These are phyloP conservation scores for Acestrorhynchus altus DNA, from an alignment of 2,797 vertebrate genomes.

Conservation along the genomic window DNA sequence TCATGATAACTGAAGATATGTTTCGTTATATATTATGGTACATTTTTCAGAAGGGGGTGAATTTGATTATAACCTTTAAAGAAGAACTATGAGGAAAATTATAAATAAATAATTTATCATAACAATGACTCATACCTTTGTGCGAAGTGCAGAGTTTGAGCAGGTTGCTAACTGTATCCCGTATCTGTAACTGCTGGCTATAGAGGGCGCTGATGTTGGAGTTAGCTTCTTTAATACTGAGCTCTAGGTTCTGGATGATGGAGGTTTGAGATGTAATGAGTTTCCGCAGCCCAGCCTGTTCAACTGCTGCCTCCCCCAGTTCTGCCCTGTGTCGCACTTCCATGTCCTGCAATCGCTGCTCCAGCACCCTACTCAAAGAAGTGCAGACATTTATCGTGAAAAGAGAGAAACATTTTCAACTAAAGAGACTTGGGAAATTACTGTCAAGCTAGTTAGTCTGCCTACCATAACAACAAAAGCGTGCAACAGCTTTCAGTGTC, in stretches of 20 bases:
- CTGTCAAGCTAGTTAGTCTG: too few species aligned
- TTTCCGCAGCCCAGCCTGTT: constrained; percentile 76
- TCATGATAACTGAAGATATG: too few species aligned
- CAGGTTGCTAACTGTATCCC: constrained; percentile 80
- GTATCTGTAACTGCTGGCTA: constrained; percentile 82
- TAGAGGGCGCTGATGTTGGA: constrained; percentile 81
- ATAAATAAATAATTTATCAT: too few species aligned
- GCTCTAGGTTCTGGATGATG: constrained; percentile 81
- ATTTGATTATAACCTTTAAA: too few species aligned
- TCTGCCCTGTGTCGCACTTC: constrained; percentile 81
- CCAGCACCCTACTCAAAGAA: constrained; percentile 73
- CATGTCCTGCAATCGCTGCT: constrained; percentile 82
- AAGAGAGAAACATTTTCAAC: too few species aligned
- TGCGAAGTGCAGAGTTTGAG: constrained; percentile 79
- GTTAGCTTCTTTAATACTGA: constrained; percentile 78
- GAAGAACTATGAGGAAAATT: too few species aligned
- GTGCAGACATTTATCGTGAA: not conserved
- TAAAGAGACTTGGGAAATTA: too few species aligned
- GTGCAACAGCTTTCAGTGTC: too few species aligned
- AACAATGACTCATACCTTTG: too few species aligned
- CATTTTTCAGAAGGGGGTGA: too few species aligned
- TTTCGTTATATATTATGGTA: too few species aligned
- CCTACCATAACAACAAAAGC: too few species aligned
- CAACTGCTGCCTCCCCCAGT: constrained; percentile 78
- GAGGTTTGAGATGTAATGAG: constrained; percentile 77